Percentiles rank a stretch among this genome's conserved stretches.
These are phyloP conservation scores for Pitangus sulphuratus DNA, from an alignment of 2,797 vertebrate genomes.

Conservation along the genomic window DNA sequence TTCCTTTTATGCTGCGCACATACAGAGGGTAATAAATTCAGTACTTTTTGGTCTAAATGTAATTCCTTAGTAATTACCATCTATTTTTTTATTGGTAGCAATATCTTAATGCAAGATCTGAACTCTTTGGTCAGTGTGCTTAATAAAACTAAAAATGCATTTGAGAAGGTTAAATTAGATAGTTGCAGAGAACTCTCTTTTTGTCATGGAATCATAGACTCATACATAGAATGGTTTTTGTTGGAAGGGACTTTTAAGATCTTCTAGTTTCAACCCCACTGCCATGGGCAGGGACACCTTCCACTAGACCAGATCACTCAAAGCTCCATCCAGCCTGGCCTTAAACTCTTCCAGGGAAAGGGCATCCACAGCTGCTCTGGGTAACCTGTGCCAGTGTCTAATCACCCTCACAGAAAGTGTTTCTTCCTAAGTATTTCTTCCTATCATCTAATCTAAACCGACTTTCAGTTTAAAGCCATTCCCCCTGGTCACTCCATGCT, in stretches of 20 bases:
- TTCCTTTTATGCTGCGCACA: neutral
- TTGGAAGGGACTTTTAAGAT: neutral
- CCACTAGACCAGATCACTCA: neutral
- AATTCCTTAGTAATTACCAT: constrained; percentile 23
- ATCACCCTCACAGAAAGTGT: neutral
- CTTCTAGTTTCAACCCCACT: neutral
- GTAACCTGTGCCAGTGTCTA: neutral
- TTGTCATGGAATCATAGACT: neutral
- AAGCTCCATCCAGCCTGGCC: neutral
- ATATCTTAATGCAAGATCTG: constrained; percentile 2
- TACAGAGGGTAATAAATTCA: neutral
- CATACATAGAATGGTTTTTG: neutral
- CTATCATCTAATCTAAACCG: neutral
- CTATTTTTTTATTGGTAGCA: constrained; percentile 36
- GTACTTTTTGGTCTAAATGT: neutral
- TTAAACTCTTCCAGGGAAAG: neutral
- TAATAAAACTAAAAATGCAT: neutral
- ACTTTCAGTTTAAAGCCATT: neutral
- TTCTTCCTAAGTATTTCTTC: neutral
- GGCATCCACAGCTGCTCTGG: neutral
- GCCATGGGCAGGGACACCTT: neutral
- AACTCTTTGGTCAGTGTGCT: neutral
- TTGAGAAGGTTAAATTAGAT: neutral
- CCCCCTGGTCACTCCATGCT: neutral
- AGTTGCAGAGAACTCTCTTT: neutral